Conservation (phyloP, 2,888 invertebrate species). For the Agrotis ipsilon region DNA sequence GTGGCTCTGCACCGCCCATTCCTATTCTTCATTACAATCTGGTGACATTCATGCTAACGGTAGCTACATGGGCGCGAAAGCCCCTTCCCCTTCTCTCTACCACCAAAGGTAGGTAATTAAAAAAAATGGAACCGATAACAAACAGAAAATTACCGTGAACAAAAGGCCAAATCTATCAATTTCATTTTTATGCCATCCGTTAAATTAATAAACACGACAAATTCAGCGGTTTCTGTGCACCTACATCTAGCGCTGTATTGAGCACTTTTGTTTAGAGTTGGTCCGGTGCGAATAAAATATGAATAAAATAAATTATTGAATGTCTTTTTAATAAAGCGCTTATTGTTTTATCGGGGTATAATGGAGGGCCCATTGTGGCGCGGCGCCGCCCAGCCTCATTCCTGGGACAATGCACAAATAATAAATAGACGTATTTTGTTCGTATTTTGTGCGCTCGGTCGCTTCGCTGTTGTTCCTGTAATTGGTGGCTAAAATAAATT, state of each 20-base stretch:
- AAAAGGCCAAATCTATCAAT: constrained; percentile 61
- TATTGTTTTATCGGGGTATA: constrained; percentile 90
- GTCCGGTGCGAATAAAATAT: constrained; percentile 86
- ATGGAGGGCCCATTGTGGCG: constrained; percentile 82
- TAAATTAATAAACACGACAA: constrained; percentile 56
- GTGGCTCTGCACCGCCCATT: constrained; percentile 81
- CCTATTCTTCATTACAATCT: constrained; percentile 63
- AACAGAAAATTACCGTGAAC: constrained; percentile 43
- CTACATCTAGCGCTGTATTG: constrained; percentile 72
- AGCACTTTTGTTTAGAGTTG: constrained; percentile 82
- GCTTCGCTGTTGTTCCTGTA: constrained; percentile 86
- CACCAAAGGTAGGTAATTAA: constrained; percentile 1
- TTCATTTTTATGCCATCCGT: constrained; percentile 47
- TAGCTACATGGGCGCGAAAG: not conserved
- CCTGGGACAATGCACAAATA: constrained; percentile 86
- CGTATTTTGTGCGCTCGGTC: constrained; percentile 85
- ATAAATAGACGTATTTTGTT: constrained; percentile 90
- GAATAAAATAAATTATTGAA: constrained; percentile 90
- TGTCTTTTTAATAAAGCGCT: constrained; percentile 90
- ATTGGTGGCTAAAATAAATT: constrained; percentile 88
- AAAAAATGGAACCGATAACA: constrained; percentile 40
- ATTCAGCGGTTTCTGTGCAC: constrained; percentile 57
- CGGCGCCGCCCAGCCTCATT: constrained; percentile 84
- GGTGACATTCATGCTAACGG: constrained; percentile 35
- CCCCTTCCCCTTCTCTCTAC: not conserved